Evolutionary conservation across 1,140 invertebrate species (phyloP).

Genomic region (Aphelenchoides avenae): DNA sequence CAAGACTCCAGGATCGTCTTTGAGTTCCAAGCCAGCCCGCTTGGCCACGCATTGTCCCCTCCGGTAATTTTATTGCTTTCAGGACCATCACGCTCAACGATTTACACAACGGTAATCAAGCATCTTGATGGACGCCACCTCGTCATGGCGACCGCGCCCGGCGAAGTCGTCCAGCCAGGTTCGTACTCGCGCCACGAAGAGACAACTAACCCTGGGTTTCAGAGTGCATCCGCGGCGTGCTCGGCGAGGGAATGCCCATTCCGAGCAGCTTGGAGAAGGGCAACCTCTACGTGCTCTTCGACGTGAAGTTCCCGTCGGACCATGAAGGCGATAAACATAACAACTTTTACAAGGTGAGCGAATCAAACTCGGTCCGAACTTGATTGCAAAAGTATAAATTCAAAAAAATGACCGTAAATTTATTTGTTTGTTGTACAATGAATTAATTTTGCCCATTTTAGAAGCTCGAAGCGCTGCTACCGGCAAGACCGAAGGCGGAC

Average conservation of each 20-base stretch:
- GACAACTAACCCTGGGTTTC: conserved; percentile 23
- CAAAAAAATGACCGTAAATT: conserved; percentile 10
- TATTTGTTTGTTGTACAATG: too few relatives aligned
- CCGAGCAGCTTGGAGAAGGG: conserved; percentile 77
- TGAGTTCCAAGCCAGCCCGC: too few relatives aligned
- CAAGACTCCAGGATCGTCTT: too few relatives aligned
- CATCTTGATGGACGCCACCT: conserved; percentile 79
- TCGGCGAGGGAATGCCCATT: conserved; percentile 65
- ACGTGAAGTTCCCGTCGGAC: conserved; percentile 75
- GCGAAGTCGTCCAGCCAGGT: conserved; percentile 71
- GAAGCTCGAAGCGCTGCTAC: conserved; percentile 36
- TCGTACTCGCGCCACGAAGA: too few relatives aligned
- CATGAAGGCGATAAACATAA: conserved; percentile 71
- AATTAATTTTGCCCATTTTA: conserved; percentile 21
- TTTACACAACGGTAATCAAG: conserved; percentile 65
- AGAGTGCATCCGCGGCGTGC: conserved; percentile 62
- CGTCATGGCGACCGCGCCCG: conserved; percentile 70
- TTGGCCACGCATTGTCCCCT: too few relatives aligned
- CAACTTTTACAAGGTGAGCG: conserved; percentile 66
- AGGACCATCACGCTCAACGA: conserved; percentile 63
- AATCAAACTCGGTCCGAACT: conserved; percentile 3
- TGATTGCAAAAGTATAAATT: too few relatives aligned
- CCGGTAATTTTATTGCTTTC: too few relatives aligned
- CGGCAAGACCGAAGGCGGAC: conserved; percentile 15
- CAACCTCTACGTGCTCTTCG: conserved; percentile 79